Evolutionary conservation across 2,888 invertebrate species (phyloP), one percentile per base, ranked within the genome.

Genomic region (Aphodius sticticus): DNA sequence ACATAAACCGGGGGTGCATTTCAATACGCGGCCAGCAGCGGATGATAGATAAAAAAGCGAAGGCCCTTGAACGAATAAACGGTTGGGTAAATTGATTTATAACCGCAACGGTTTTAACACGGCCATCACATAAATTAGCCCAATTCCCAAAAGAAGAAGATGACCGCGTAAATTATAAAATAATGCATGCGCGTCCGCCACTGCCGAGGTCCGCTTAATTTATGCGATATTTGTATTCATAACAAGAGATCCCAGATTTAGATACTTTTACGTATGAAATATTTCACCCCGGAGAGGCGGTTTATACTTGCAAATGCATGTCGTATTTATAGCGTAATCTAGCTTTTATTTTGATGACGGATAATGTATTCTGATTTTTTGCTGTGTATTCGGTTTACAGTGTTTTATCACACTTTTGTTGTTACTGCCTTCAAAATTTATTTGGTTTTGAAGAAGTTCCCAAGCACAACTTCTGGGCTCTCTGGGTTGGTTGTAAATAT

Each of bases 131-230:
- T 53, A 53, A 53, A 53, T 53, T 53, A 53, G 53, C 53, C 53
- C 53, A 53, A 53, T 53, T 53, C 53, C 53, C 53, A 53, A 53
- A 53, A 53, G 53, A 53, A 53, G 53, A 53, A 53, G 53, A 53
- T 53, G 53, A 53, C 53, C 53, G 53, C 53, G 53, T 53, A 53
- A 53, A 53, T 53, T 53, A 53, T 53, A 53, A 53, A 53, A 53
- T 53, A 53, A 53, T 53, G 53, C 53, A 53, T 5, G 53, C 53
- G 53, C 53, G 53, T 53, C 53, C 53, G 53, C 7, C 53, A 12
- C 53, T 53, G 53, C 53, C 53, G 53, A 53, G 53, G 7, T 53
- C 53, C 12, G 7, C 2, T 53, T 53, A 53, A 53, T 53, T 53
- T 53, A 53, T 53, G 53, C 53, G 53, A 53, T 53, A 53, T 53